Conservation (phyloP, 2,113 vertebrate species). For the Tupaia tana region DNA sequence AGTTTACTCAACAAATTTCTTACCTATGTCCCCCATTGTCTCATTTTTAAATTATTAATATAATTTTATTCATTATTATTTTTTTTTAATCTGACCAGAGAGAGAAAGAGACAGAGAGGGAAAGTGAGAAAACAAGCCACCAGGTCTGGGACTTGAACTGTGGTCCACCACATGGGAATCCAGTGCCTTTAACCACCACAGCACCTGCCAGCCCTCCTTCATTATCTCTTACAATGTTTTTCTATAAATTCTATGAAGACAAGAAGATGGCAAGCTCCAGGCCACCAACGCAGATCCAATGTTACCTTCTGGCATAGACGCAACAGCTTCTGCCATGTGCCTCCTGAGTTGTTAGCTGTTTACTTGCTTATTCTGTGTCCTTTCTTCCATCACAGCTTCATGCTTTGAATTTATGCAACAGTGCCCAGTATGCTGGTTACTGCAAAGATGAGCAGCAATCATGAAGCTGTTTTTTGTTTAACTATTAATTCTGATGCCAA, state of each 20-base stretch:
- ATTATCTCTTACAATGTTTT: background rate
- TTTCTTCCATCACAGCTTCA: background rate
- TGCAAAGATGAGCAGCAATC: background rate
- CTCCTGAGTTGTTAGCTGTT: background rate
- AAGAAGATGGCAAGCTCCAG: background rate
- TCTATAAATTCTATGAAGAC: background rate
- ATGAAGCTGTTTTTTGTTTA: background rate
- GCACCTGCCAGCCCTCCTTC: too few species aligned
- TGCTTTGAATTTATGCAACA: background rate
- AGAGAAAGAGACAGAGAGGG: too few species aligned
- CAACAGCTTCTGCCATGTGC: background rate
- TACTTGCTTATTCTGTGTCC: accelerated
- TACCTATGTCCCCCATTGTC: too few species aligned
- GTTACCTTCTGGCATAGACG: background rate
- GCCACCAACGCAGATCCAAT: background rate
- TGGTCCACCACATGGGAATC: too few species aligned
- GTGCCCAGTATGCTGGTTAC: accelerated
- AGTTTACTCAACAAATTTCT: background rate
- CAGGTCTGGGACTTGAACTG: too few species aligned
- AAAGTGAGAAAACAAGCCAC: too few species aligned
- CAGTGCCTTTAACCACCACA: too few species aligned
- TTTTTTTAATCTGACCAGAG: too few species aligned
- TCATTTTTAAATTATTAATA: too few species aligned
- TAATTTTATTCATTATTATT: too few species aligned
- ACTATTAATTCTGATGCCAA: background rate